Base-by-base conservation (phyloP, 2,888 invertebrate species). In the Drepana falcataria region DNA sequence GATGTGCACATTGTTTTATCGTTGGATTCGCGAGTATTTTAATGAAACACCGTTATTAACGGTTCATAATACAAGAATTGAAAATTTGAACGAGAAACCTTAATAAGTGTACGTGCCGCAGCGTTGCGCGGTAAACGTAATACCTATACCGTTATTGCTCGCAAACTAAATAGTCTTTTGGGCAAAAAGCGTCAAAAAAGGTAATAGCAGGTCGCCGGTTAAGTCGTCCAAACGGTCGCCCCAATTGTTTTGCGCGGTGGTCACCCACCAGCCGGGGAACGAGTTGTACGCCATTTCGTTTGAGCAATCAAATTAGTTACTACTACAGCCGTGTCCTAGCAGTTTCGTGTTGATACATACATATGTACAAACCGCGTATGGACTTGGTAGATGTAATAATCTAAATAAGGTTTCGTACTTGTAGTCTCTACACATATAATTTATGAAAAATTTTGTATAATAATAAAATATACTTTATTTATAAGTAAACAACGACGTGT, bases 101-200 rank as follows among this genome's bases (percentile, higher is more conserved):
- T 84, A 85, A 84, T 87, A 86, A 83, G 77, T 73, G 76, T 77
- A 79, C 79, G 77, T 77, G 80, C 77, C 76, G 69, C 73, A 71
- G 71, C 70, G 71, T 66, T 69, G 72, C 70, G 75, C 71, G 73
- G 62, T 66, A 63, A 73, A 77, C 73, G 79, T 79, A 81, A 74
- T 80, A 77, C 44, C 44, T 44, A 66, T 75, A 83, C 89, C 88
- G 90, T 88, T 91, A 88, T 57, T 67, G 72, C 75, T 79, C 68
- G 81, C 79, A 82, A 81, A 84, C 85, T 81, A 85, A 85, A 89
- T 86, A 87, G 81, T 79, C 79, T 86, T 85, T 85, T 81, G 71
- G 82, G 76, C 79, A 87, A 90, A 90, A 90, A 86, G 75, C 79
- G 77, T 82, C 79, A 83, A 86, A 89, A 76, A 89, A 85, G 82